A percentile compares a stretch with the other conserved stretches of the same genome.
Conservation (phyloP, 1,140 invertebrate species). For the Lasioglossum albipes region DNA sequence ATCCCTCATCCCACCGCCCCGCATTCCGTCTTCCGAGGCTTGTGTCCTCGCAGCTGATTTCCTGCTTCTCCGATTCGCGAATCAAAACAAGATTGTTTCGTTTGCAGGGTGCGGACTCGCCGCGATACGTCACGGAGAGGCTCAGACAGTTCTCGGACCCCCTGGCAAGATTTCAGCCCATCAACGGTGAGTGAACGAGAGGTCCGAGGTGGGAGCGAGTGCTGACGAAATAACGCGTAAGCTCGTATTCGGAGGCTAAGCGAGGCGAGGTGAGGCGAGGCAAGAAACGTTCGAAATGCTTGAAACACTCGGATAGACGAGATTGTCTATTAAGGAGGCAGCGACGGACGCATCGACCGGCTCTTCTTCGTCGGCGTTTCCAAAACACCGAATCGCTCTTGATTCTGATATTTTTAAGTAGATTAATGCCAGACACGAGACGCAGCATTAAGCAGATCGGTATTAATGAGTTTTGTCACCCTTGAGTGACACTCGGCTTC, state of each 20-base stretch:
- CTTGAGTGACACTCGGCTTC: constrained; percentile 77
- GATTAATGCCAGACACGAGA: constrained; percentile 79
- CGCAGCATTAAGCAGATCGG: constrained; percentile 79
- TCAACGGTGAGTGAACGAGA: constrained; percentile 77
- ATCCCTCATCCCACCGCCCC: too few relatives aligned
- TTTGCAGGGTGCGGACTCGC: constrained; percentile 78
- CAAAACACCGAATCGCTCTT: constrained; percentile 46
- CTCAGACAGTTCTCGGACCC: constrained; percentile 81
- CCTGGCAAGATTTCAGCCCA: constrained; percentile 80
- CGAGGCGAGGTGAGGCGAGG: background rate
- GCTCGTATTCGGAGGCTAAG: background rate
- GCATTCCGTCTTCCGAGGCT: too few relatives aligned
- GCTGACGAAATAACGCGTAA: background rate
- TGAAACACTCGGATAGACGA: constrained; percentile 24
- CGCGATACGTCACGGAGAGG: constrained; percentile 79
- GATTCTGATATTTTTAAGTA: constrained; percentile 77
- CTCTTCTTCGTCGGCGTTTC: constrained; percentile 3
- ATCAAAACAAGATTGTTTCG: constrained; percentile 38
- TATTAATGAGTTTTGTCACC: constrained; percentile 81
- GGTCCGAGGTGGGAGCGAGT: background rate
- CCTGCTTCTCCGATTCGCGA: too few relatives aligned
- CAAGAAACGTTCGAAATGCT: too few relatives aligned
- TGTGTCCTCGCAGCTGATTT: too few relatives aligned
- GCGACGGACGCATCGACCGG: constrained; percentile 9
- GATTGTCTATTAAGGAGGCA: constrained; percentile 25